These are phyloP conservation scores for Nebria salina DNA, from an alignment of 2,888 invertebrate species.

Conservation along the genomic window DNA sequence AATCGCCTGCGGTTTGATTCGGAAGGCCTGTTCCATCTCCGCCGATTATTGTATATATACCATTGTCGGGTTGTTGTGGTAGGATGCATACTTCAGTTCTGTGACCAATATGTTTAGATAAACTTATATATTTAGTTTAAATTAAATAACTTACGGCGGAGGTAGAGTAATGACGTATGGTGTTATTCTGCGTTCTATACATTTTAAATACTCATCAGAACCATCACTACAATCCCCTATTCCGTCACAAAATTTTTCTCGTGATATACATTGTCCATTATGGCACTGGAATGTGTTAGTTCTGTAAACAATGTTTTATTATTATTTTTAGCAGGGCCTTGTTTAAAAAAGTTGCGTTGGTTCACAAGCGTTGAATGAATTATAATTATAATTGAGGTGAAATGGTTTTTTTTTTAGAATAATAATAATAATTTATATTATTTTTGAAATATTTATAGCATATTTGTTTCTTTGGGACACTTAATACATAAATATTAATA, in stretches of 20 bases:
- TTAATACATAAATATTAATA: too few species aligned
- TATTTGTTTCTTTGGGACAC: too few species aligned
- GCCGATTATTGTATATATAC: constrained; percentile 9
- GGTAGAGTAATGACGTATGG: neutral
- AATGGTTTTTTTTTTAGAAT: too few species aligned
- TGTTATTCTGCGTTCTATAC: neutral
- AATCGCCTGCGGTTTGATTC: neutral
- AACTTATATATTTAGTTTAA: neutral
- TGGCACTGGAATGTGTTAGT: constrained; percentile 53
- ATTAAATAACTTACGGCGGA: constrained; percentile 14
- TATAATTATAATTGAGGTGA: too few species aligned
- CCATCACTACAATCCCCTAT: constrained; percentile 51
- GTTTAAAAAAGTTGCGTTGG: too few species aligned
- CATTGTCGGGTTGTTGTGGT: constrained; percentile 13
- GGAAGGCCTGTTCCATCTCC: constrained; percentile 10
- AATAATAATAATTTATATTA: too few species aligned
- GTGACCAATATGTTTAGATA: neutral
- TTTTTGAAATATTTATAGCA: too few species aligned
- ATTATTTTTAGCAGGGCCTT: too few species aligned
- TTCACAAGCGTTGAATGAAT: too few species aligned
- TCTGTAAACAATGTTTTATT: neutral
- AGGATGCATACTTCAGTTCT: constrained; percentile 7
- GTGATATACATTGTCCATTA: constrained; percentile 52
- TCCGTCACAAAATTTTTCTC: constrained; percentile 51
- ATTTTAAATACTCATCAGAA: constrained; percentile 51